Base-by-base conservation (phyloP, 1,140 invertebrate species). In the Eriocheir sinensis region DNA sequence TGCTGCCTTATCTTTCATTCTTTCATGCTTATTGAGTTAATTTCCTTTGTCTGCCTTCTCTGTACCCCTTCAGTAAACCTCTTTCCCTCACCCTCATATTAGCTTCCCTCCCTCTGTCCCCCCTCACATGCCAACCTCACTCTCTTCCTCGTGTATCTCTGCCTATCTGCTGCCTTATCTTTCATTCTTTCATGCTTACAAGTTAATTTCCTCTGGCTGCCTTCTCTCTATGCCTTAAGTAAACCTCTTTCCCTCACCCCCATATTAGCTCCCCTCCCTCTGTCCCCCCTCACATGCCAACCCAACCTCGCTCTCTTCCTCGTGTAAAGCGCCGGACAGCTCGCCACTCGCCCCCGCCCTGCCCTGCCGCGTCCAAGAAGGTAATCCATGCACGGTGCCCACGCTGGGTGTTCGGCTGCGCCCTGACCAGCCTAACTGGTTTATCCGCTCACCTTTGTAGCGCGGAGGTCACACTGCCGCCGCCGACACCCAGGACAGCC, bases 351-450 rank as follows among this genome's bases (percentile, higher is more conserved):
- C 60, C 44, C 60, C 21, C 60, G 4, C 6, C 8, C 12, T 21
- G 21, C 60, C 12, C 60, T n/a, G 60, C 12, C 27, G 21, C n/a
- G 21, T n/a, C 27, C 21, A n/a, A 8, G 60, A 21, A 21, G 60
- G 60, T 72, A n/a, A 72, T 72, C 21, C 60, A n/a, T 72, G 60
- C 60, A n/a, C n/a, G 60, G 21, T 72, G 60, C 6, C 60, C 60
- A n/a, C n/a, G n/a, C 21, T 15, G 17, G 60, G 60, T 72, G 27
- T 72, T 72, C 60, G 60, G n/a, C 27, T 21, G 60, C 6, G 60
- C 60, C 60, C 27, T 72, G 60, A 72, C 60, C 60, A 72, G 60
- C 60, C 60, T n/a, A 72, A 72, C 60, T n/a, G 60, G 60, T 72
- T 72, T 72, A 72, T 72, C 60, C 60, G 60, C 60, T 72, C 27